These are phyloP conservation scores for Chelon labrosus DNA, from an alignment of 2,797 vertebrate genomes.

Conservation along the genomic window DNA sequence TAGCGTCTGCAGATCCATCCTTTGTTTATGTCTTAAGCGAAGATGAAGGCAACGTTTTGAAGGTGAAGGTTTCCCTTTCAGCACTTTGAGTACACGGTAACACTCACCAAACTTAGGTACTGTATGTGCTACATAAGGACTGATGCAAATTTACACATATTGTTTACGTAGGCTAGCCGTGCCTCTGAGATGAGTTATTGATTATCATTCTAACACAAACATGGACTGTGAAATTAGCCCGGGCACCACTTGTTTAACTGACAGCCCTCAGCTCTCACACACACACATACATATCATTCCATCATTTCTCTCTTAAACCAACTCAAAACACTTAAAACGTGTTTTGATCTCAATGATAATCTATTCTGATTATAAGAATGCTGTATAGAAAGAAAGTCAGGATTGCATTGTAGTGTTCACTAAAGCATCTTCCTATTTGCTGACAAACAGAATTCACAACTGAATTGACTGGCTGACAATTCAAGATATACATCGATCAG, in stretches of 20 bases:
- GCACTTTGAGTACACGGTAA: no score
- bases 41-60: constrained; percentile 1
- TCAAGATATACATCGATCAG: no score
- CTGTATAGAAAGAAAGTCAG: no score
- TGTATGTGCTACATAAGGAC: constrained; percentile 8
- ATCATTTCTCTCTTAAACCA: neutral
- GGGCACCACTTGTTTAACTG: constrained; percentile 4
- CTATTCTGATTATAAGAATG: no score
- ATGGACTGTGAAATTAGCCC: constrained; percentile 45
- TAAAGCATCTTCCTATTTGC: no score
- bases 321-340: no score
- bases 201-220: constrained; percentile 30
- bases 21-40: neutral
- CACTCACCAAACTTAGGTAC: neutral
- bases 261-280: constrained; percentile 8
- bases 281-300: constrained; percentile 4
- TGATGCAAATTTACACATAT: constrained; percentile 25
- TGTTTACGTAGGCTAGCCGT: constrained; percentile 17
- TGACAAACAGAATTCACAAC: no score
- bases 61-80: no score
- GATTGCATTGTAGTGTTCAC: no score
- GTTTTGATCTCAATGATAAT: no score
- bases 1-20: neutral
- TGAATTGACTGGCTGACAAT: no score
- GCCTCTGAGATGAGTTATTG: constrained; percentile 38